phyloP scores from a whole-genome alignment of 2,797 vertebrate species.

The Cossypha niveicapilla region DNA sequence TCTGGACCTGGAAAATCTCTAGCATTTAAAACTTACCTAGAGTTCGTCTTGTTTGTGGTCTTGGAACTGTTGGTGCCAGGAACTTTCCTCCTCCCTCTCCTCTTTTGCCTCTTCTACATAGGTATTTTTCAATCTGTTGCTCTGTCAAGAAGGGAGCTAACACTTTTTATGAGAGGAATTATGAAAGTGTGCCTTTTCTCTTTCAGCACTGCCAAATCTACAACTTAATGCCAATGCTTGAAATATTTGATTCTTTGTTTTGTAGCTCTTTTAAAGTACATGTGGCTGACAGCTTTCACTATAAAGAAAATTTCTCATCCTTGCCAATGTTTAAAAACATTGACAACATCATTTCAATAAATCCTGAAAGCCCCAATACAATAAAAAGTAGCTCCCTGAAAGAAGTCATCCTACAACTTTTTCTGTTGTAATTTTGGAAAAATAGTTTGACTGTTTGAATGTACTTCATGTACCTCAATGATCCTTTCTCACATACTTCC shows the following conservation, averaged over 20 bases:
- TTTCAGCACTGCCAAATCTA: neutral
- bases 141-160: neutral
- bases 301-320: neutral
- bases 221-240: neutral
- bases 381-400: neutral
- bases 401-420: neutral
- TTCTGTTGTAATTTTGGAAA: neutral
- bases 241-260: neutral
- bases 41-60: neutral
- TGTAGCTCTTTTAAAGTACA: neutral
- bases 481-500: neutral
- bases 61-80: neutral
- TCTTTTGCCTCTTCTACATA: neutral
- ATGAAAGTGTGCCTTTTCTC: neutral
- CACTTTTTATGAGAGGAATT: neutral
- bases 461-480: neutral
- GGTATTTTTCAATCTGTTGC: neutral
- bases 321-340: neutral
- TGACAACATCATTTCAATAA: neutral
- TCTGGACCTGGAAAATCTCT: neutral
- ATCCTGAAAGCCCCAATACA: neutral
- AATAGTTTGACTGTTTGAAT: neutral
- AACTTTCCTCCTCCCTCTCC: accelerated
- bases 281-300: neutral
- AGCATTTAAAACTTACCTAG: neutral